Evolutionary conservation across 2,113 vertebrate genomes (phyloP).

Genomic region (Callaeas wilsoni): DNA sequence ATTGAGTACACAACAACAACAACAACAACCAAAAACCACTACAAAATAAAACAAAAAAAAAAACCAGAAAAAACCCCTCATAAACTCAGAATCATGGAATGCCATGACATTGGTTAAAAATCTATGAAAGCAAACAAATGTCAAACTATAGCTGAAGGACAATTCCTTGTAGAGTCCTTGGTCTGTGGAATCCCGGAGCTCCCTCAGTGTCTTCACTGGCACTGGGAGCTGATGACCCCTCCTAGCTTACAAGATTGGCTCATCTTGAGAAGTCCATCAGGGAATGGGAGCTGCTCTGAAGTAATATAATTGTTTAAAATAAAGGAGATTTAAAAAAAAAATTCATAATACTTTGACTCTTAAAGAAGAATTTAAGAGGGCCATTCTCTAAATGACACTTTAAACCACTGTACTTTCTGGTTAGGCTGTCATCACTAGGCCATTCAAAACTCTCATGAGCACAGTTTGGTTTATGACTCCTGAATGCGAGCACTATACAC

Average conservation of each 20-base stretch:
- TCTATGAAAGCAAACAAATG: not conserved
- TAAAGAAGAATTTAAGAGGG: not conserved
- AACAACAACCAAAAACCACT: not conserved
- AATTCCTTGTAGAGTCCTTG: not conserved
- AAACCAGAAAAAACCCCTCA: not conserved
- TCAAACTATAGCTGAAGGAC: not conserved
- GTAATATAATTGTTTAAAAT: constrained; percentile 37
- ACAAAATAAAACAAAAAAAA: not conserved
- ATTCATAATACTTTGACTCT: not conserved
- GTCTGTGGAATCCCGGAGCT: not conserved
- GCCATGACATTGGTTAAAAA: not conserved
- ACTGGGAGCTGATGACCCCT: not conserved
- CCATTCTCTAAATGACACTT: not conserved
- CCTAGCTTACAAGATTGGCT: not conserved
- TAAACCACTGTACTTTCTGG: not conserved
- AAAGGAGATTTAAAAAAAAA: not conserved
- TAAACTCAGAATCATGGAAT: not conserved
- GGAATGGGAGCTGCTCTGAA: not conserved
- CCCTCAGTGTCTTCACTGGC: not conserved
- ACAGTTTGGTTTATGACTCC: not conserved
- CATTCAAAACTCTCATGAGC: not conserved
- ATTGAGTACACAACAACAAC: not conserved
- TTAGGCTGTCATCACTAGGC: not conserved
- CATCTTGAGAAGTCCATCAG: constrained; percentile 11
- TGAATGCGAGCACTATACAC: not conserved